phyloP scores from a whole-genome alignment of 2,113 vertebrate species.

The Gallinago jamesoni region DNA sequence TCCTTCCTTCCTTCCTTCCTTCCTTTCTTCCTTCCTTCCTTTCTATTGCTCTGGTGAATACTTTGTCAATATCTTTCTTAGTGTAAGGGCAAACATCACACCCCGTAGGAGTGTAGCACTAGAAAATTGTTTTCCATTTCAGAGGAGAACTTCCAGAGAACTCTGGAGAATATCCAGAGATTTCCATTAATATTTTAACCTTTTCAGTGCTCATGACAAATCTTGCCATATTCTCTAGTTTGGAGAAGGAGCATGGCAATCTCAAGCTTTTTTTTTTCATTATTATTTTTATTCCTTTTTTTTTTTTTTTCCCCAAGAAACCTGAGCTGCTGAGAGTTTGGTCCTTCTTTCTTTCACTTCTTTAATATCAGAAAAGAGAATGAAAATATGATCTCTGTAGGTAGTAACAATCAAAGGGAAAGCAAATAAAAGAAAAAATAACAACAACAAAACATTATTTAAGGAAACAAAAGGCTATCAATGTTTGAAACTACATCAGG shows the following conservation, averaged over 20 bases:
- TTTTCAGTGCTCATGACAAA: not conserved
- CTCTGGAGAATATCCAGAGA: not conserved
- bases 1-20: not conserved
- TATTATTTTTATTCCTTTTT: not conserved
- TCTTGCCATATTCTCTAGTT: not conserved
- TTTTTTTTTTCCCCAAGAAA: not conserved
- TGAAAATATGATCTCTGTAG: not conserved
- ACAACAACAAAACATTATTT: not conserved
- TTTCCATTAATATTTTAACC: not conserved
- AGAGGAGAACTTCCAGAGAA: not conserved
- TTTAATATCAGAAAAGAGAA: not conserved
- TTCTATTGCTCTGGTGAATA: not conserved
- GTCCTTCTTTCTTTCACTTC: not conserved
- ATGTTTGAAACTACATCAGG: not conserved
- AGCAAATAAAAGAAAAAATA: not conserved
- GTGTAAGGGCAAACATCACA: not conserved
- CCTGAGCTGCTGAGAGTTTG: not conserved
- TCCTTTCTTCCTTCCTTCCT: too few species aligned
- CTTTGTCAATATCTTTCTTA: not conserved
- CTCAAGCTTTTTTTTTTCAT: not conserved
- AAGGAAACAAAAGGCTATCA: not conserved
- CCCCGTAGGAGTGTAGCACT: not conserved
- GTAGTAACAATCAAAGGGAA: not conserved
- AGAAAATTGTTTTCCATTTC: not conserved
- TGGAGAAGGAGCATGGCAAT: not conserved